phyloP scores from a whole-genome alignment of 2,888 invertebrate genomes.

The Acrocyrtus sp. region DNA sequence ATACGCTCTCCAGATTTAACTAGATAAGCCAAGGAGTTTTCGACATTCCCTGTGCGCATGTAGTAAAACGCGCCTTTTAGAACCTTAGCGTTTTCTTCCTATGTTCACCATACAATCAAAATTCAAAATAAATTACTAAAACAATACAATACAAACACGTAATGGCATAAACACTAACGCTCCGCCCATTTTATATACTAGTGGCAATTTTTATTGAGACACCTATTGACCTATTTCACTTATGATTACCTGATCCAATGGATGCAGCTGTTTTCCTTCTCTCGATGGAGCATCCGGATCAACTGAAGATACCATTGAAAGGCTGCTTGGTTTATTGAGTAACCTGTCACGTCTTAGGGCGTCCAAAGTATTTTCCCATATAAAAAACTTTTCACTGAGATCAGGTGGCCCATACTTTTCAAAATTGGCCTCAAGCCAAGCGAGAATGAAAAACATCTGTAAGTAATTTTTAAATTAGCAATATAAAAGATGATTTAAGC shows the following conservation, averaged over 20 bases:
- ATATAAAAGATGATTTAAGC: no score
- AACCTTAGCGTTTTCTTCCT: constrained; percentile 59
- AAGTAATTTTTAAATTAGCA: no score
- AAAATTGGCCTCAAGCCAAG: constrained; percentile 57
- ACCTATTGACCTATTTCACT: no score
- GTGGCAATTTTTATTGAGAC: no score
- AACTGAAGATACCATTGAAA: constrained; percentile 49
- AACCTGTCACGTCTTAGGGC: constrained; percentile 54
- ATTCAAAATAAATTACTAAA: neutral
- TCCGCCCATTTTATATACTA: no score
- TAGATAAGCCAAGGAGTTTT: constrained; percentile 47
- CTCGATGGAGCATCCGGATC: constrained; percentile 59
- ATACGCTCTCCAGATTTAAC: constrained; percentile 57
- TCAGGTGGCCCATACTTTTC: constrained; percentile 46
- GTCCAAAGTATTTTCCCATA: constrained; percentile 60
- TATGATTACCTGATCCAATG: constrained; percentile 59
- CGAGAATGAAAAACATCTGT: constrained; percentile 50
- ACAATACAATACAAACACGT: no score
- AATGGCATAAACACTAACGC: no score
- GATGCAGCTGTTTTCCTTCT: constrained; percentile 58
- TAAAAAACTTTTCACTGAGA: constrained; percentile 51
- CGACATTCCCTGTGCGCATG: constrained; percentile 49
- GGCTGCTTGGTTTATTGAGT: constrained; percentile 36
- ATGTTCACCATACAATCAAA: no score
- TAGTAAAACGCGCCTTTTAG: constrained; percentile 56